Base-by-base conservation (phyloP, 2,888 invertebrate species). In the Orthosia gothica region DNA sequence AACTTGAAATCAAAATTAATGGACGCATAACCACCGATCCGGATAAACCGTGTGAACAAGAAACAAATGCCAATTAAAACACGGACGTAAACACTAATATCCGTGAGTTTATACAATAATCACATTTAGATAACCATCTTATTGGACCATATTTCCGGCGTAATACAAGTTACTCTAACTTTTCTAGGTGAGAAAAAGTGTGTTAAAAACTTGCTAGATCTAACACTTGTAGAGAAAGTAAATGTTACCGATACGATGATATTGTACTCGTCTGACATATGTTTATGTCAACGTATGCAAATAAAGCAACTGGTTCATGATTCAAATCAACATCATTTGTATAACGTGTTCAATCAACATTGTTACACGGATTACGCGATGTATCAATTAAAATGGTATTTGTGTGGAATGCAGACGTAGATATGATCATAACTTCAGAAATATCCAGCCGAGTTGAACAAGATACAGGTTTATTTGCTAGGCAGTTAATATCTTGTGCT, bases 21-120 rank as follows among this genome's bases (percentile, higher is more conserved):
- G 70, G 57, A 40, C 68, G 69, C 63, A 77, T 70, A 81, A 83
- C 73, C 57, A 75, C 74, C 70, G 81, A 79, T 84, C 76, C 81
- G 79, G 83, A 86, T 88, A 83, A 87, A 85, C 83, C 87, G 88
- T 90, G 90, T 84, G 90, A 86, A 87, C 74, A 49, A 66, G 74
- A 82, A 80, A 90, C 85, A 91, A 86, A 90, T 76, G 87, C 70
- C 88, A 88, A 92, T 90, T 91, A 88, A 85, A 87, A 89, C 77
- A 84, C 91, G 91, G 92, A 92, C 89, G 86, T 87, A 83, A 84
- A 82, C 76, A 85, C 76, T 82, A 83, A 88, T 87, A 87, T 85
- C 86, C 79, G 81, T 75, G 77, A 81, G 75, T 84, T 77, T 58
- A 58, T 76, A 86, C 75, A 76, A 77, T 74, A 78, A 79, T 77